Conservation (phyloP, 2,888 invertebrate genomes). For the Amphimallon solstitiale region DNA sequence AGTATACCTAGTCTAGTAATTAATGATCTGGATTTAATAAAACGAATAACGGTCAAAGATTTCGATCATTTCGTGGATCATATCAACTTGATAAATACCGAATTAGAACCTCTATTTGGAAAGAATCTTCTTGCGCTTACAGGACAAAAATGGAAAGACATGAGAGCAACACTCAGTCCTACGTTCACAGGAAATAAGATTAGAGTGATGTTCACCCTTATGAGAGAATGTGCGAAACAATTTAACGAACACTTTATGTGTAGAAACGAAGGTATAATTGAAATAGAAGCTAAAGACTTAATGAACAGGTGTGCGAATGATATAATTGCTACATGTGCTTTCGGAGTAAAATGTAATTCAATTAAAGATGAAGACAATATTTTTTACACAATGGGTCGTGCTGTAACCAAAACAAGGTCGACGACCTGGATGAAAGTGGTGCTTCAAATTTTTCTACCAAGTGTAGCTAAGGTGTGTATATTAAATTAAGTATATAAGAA, state of each 20-base stretch:
- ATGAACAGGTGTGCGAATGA: constrained; percentile 65
- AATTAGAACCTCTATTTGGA: constrained; percentile 24
- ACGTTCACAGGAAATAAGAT: constrained; percentile 59
- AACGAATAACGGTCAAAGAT: constrained; percentile 27
- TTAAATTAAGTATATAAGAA: neutral
- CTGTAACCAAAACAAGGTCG: constrained; percentile 50
- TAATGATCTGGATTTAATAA: constrained; percentile 32
- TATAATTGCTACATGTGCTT: constrained; percentile 67
- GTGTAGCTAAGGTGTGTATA: neutral
- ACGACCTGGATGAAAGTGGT: constrained; percentile 1
- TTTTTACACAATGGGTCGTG: constrained; percentile 66
- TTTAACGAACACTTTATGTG: constrained; percentile 46
- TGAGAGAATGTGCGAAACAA: constrained; percentile 49
- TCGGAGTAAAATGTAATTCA: constrained; percentile 66
- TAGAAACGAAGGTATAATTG: constrained; percentile 42
- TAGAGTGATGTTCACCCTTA: constrained; percentile 53
- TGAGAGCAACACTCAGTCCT: constrained; percentile 62
- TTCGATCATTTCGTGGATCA: constrained; percentile 35
- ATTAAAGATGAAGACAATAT: constrained; percentile 63
- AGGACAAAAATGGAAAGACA: constrained; percentile 56
- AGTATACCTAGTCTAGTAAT: constrained; percentile 8
- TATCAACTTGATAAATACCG: neutral
- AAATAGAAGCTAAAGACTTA: constrained; percentile 62
- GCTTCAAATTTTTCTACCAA: neutral
- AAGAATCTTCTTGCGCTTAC: constrained; percentile 19